Evolutionary conservation across 2,888 invertebrate genomes (phyloP), one percentile per base, ranked within the genome.

Genomic region (Oscheius sp.): DNA sequence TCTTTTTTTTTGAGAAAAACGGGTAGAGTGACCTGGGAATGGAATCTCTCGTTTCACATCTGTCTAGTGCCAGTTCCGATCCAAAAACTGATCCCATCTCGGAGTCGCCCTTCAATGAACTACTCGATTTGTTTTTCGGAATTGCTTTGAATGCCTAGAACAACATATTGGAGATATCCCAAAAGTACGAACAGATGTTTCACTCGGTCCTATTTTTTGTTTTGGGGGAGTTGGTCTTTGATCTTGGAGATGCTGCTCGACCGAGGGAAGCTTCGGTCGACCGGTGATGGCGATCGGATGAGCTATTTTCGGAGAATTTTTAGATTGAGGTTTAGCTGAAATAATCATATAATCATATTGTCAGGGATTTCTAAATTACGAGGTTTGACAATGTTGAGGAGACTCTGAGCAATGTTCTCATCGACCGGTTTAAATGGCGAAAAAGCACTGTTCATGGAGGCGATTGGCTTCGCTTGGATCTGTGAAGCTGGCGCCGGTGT

Each of bases 121-220:
- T 43, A 23, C 41, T 71, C 23, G 71, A 55, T 21, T 63, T 59
- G 53, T 59, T 71, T 23, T 53, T 49, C 23, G 64, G 72, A 66
- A 72, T 72, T 7, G 58, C 72, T 25, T 64, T 69, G 69, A 73
- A 73, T n/a, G 73, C 73, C 73, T 73, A 23, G 35, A 73, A 55
- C 16, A 52, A 2, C 27, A 61, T 1, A 5, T n/a, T n/a, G 7
- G 35, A 23, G 6, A 9, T 16, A 21, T 21, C 18, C 7, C 13
- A 25, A 66, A 29, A 21, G 29, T n/a, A 73, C 73, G 41, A 12
- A 73, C 73, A 27, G 73, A 73, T 5, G 69, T 59, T 21, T 73
- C 68, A 27, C 69, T 73, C 25, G 41, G 12, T 6, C 59, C 45
- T n/a, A 73, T 56, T 58, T 59, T 69, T 52, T 27, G 63, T 45